Evolutionary conservation across 2,888 invertebrate species (phyloP).

Genomic region (Tryphoninae sp.): DNA sequence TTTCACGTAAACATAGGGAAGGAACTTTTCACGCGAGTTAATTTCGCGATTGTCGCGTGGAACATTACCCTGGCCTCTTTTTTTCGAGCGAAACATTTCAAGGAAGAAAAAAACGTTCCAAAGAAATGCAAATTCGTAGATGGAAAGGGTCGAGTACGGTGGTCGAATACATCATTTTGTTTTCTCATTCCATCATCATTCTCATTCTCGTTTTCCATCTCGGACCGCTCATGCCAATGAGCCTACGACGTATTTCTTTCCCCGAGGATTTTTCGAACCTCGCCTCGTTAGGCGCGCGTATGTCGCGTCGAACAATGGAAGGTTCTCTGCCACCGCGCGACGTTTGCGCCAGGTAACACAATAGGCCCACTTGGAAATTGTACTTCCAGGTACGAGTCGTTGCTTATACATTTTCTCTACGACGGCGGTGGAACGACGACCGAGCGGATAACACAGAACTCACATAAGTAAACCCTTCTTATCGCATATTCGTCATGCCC

Average conservation of each 20-base stretch:
- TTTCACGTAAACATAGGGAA: neutral
- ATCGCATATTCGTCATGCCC: constrained; percentile 57
- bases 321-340: constrained; percentile 10
- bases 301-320: constrained; percentile 20
- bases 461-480: constrained; percentile 46
- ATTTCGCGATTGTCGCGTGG: neutral
- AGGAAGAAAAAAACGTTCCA: constrained; percentile 2
- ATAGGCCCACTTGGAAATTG: neutral
- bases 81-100: constrained; percentile 1
- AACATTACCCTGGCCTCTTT: neutral
- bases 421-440: constrained; percentile 21
- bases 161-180: constrained; percentile 30
- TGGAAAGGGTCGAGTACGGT: constrained; percentile 32
- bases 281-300: constrained; percentile 52
- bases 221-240: constrained; percentile 5
- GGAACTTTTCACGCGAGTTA: neutral
- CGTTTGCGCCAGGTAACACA: constrained; percentile 17
- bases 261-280: neutral
- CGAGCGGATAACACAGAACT: constrained; percentile 7
- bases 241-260: neutral
- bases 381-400: neutral
- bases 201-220: neutral
- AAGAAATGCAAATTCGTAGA: constrained; percentile 45
- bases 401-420: neutral
- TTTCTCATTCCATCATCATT: constrained; percentile 13